Evolutionary conservation across 1,140 invertebrate species (phyloP).

Genomic region (Drosophila nasuta): DNA sequence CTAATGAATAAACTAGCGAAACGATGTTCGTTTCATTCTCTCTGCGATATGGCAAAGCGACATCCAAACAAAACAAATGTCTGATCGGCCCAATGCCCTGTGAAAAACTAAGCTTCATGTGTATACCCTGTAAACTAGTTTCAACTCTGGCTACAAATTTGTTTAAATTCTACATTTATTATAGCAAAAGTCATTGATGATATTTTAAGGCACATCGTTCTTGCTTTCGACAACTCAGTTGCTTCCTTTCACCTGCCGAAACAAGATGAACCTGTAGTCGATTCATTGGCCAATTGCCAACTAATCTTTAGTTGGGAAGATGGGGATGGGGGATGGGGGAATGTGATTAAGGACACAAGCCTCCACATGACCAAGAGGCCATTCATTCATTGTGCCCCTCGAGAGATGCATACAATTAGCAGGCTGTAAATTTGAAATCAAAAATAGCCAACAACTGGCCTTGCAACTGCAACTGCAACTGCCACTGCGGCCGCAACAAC

Average conservation of each 20-base stretch:
- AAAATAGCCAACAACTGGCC: conserved; percentile 40
- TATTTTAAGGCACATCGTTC: no score
- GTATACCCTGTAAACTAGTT: background rate
- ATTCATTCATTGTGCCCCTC: conserved; percentile 15
- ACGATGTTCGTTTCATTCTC: conserved; percentile 17
- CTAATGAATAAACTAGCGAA: conserved; percentile 82
- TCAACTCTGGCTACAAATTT: background rate
- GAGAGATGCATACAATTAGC: conserved; percentile 70
- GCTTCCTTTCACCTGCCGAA: background rate
- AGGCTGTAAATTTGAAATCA: conserved; percentile 75
- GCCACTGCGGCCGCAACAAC: background rate
- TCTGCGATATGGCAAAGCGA: conserved; percentile 16
- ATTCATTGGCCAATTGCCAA: conserved; percentile 23
- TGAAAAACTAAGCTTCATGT: background rate
- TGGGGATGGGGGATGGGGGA: no score
- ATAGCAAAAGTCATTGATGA: no score
- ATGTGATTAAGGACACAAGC: conserved; percentile 43
- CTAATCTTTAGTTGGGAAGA: conserved; percentile 1
- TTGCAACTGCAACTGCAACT: background rate
- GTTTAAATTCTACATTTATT: no score
- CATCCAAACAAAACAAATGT: background rate
- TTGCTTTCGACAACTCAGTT: no score
- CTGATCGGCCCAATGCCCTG: conserved; percentile 26
- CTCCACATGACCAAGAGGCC: conserved; percentile 9
- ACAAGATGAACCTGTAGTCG: conserved; percentile 29